phyloP scores from a whole-genome alignment of 2,797 vertebrate genomes.

The Toxotes lorentzi region DNA sequence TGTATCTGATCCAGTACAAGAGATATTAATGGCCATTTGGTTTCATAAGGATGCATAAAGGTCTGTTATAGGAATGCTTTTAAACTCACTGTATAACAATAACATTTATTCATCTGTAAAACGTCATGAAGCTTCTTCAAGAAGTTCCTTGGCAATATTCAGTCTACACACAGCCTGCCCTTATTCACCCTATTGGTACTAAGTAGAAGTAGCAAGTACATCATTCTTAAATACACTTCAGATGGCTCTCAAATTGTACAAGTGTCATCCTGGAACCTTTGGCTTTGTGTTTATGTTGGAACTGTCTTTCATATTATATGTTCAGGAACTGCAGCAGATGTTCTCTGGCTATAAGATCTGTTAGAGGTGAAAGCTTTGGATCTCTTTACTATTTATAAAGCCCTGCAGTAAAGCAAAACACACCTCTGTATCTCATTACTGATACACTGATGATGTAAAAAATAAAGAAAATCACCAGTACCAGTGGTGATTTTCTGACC shows the following conservation, averaged over 20 bases:
- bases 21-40: not conserved
- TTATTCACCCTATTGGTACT: not conserved
- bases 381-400: not conserved
- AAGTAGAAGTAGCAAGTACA: not conserved
- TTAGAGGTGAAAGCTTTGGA: not conserved
- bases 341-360: not conserved
- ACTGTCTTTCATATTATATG: not conserved
- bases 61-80: not conserved
- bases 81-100: not conserved
- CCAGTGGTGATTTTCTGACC: no score
- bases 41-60: no score
- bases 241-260: not conserved
- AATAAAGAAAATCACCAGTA: no score
- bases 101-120: not conserved
- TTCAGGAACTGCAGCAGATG: not conserved
- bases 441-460: no score
- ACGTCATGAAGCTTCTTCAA: not conserved
- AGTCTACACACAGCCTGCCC: not conserved
- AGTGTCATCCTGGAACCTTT: not conserved
- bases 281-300: not conserved
- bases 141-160: not conserved
- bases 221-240: not conserved
- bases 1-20: not conserved
- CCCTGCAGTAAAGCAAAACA: not conserved
- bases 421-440: not conserved